Conservation (phyloP, 2,113 vertebrate genomes). For the Mustelus asterias region DNA sequence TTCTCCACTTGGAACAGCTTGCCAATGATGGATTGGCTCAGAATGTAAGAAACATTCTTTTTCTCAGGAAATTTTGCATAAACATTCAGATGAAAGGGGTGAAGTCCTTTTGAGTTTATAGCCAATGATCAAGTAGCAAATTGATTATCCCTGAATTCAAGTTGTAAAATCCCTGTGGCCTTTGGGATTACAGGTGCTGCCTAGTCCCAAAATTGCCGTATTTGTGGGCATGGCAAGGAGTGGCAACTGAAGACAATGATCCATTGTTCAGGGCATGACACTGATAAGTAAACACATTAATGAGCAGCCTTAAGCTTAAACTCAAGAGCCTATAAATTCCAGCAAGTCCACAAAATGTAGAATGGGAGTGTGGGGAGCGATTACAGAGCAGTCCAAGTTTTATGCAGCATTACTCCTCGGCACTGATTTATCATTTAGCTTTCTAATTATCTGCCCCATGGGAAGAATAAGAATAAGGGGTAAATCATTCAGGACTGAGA, state of each 20-base stretch:
- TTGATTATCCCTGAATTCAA: not conserved
- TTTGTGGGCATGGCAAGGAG: not conserved
- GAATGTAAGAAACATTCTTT: not conserved
- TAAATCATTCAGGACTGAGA: no score
- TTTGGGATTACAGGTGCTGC: not conserved
- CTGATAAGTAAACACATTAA: not conserved
- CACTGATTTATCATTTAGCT: no score
- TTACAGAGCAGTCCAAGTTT: not conserved
- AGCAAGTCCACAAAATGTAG: not conserved
- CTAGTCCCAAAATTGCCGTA: not conserved
- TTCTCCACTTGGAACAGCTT: not conserved
- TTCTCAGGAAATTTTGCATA: not conserved
- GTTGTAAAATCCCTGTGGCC: not conserved
- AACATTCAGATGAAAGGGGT: not conserved
- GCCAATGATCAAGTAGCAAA: not conserved
- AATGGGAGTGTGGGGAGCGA: not conserved
- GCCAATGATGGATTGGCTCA: not conserved
- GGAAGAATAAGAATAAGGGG: not conserved
- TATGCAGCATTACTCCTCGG: not conserved
- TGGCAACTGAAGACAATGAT: not conserved
- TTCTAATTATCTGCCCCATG: not conserved
- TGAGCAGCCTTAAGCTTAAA: not conserved
- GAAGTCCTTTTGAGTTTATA: not conserved
- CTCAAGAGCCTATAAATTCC: not conserved
- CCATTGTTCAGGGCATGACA: not conserved